phyloP scores from a whole-genome alignment of 2,113 vertebrate genomes.

The Physeter macrocephalus region DNA sequence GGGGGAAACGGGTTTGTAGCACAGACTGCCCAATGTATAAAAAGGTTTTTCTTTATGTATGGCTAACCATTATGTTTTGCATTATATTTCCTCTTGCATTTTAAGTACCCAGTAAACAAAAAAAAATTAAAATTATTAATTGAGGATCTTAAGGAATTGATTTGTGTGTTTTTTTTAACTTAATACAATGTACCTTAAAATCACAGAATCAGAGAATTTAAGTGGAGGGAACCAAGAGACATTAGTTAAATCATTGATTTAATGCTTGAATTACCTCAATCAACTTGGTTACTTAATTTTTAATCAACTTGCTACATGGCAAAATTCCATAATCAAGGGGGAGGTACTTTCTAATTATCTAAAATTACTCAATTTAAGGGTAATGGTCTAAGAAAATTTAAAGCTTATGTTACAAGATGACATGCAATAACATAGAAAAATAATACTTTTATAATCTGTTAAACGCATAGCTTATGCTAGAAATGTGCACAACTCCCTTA shows the following conservation, averaged over 20 bases:
- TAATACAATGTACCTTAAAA: background rate
- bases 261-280: background rate
- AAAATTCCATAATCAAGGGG: background rate
- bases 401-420: background rate
- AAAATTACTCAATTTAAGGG: background rate
- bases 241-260: background rate
- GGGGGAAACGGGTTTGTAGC: background rate
- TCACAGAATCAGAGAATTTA: background rate
- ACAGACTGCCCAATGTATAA: constrained; percentile 37
- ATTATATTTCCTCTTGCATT: constrained; percentile 62
- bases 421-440: background rate
- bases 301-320: background rate
- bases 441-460: background rate
- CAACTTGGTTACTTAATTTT: background rate
- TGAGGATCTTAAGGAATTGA: constrained; percentile 49
- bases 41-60: constrained; percentile 56
- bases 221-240: background rate
- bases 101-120: constrained; percentile 64
- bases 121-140: constrained; percentile 1
- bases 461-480: background rate
- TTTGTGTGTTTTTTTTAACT: background rate
- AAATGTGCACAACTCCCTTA: background rate
- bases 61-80: constrained; percentile 55
- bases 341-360: background rate
- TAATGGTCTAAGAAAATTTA: background rate